Base-by-base conservation (phyloP, 2,113 vertebrate genomes). In the Ifrita kowaldi region DNA sequence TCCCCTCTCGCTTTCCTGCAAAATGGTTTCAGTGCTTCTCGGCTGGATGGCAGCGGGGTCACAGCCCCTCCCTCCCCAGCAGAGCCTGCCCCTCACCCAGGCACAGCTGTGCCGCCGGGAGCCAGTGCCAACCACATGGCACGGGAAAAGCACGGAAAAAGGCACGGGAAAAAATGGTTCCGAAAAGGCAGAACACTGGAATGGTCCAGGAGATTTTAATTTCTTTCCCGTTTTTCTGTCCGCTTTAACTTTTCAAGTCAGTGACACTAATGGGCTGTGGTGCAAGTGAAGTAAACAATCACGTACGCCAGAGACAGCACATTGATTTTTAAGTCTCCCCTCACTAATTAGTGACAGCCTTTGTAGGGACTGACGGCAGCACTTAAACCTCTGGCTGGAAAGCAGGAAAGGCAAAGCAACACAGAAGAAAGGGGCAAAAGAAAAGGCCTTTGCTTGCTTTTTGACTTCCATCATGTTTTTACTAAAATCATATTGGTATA, bases 261-360 rank as follows among this genome's bases (percentile, higher is more conserved):
- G 9, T 62, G 78, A 23, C 2, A 2, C 24, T 33, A 35, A 74
- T n/a, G 60, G 26, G 28, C 77, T 77, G 73, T 20, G 55, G 32
- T 57, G 28, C 67, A 49, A 86, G 39, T 16, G 67, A 71, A 69
- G 65, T 60, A 74, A 87, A 57, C 89, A 62, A 69, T 62, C 33
- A 78, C 4, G 3, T 11, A 32, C 0, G 2, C 42, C 47, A 62
- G 37, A 74, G 50, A 26, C 3, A 7, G 3, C 35, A 17, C 59
- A 18, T 3, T 20, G 68, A 62, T 44, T 73, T 75, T 55, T 22
- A 50, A 44, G 42, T 70, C 17, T 77, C 60, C 60, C 44, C 46
- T 52, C 9, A 4, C 32, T 78, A 80, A 77, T 77, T 74, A 91
- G 74, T 7, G 69, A 16, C 37, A 23, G 69, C 41, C n/a, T 55